phyloP scores from a whole-genome alignment of 2,797 vertebrate species.

The Pristis pectinata region DNA sequence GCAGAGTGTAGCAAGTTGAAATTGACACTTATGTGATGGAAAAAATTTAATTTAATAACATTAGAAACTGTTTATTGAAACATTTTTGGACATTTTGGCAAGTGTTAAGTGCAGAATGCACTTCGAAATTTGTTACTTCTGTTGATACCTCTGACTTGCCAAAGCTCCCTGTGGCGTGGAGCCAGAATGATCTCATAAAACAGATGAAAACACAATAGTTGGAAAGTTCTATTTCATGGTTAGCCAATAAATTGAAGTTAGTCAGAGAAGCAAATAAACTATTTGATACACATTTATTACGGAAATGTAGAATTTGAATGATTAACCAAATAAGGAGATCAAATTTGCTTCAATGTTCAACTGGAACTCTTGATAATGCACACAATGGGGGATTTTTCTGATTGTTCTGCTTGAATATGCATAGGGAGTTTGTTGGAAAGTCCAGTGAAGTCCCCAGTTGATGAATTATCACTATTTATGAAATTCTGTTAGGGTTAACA shows the following conservation, averaged over 20 bases:
- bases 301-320: neutral
- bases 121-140: neutral
- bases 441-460: neutral
- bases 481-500: neutral
- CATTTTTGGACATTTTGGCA: neutral
- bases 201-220: neutral
- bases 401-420: neutral
- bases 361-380: neutral
- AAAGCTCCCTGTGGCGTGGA: neutral
- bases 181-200: neutral
- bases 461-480: neutral
- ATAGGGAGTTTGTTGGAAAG: neutral
- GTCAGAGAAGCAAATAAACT: neutral
- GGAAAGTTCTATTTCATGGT: neutral
- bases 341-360: neutral
- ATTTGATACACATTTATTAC: too few species aligned
- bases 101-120: neutral
- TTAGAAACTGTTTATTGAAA: neutral
- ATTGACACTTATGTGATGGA: neutral
- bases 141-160: neutral
- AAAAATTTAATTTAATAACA: neutral
- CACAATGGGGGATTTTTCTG: neutral
- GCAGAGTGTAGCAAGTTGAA: neutral
- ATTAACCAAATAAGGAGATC: conserved; percentile 12
- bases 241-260: conserved; percentile 10